phyloP scores from a whole-genome alignment of 2,888 invertebrate genomes.

The Ariolimax columbianus region DNA sequence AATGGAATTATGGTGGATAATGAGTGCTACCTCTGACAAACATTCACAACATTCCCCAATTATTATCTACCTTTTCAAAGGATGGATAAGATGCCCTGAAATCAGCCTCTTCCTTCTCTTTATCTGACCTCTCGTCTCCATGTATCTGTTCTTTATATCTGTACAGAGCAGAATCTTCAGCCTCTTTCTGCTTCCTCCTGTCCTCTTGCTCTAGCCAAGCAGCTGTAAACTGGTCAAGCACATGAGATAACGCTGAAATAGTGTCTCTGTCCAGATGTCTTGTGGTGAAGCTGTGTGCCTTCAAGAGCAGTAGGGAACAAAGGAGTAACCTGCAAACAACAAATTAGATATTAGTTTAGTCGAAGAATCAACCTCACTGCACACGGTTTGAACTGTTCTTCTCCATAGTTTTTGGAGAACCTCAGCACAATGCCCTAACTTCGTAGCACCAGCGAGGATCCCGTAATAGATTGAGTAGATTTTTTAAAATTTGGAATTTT shows the following conservation, averaged over 20 bases:
- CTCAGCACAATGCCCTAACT: too few relatives aligned
- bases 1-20: too few relatives aligned
- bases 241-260: slow-evolving; percentile 60
- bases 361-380: too few relatives aligned
- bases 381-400: too few relatives aligned
- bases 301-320: slow-evolving; percentile 85
- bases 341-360: too few relatives aligned
- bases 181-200: slow-evolving; percentile 84
- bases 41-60: not conserved
- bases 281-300: slow-evolving; percentile 84
- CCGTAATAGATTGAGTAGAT: too few relatives aligned
- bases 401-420: too few relatives aligned
- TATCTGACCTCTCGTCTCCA: slow-evolving; percentile 77
- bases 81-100: slow-evolving; percentile 77
- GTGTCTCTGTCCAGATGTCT: slow-evolving; percentile 60
- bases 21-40: too few relatives aligned
- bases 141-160: slow-evolving; percentile 72
- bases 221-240: slow-evolving; percentile 81
- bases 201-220: slow-evolving; percentile 89
- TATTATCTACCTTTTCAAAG: slow-evolving; percentile 74
- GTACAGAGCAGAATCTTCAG: slow-evolving; percentile 86
- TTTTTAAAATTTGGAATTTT: too few relatives aligned
- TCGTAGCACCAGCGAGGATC: too few relatives aligned
- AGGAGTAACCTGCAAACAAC: slow-evolving; percentile 65
- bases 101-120: slow-evolving; percentile 75